Evolutionary conservation across 64 coral and sea anemone genomes (phyloP), one percentile per base, ranked within the genome.

Genomic region (Pocillopora verrucosa): DNA sequence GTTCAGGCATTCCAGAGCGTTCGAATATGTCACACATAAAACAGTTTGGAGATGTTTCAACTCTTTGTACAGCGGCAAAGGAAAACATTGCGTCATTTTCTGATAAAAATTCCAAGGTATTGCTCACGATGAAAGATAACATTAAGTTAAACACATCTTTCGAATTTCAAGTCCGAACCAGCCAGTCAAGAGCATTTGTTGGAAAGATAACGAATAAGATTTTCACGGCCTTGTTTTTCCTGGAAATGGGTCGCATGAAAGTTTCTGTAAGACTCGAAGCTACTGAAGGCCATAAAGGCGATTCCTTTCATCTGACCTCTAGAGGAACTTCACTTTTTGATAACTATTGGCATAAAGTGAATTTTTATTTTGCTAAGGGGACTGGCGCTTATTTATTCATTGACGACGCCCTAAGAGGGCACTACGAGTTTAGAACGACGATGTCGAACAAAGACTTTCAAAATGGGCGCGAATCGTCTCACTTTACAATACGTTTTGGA

Each of bases 91-190:
- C 25, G 26, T 79, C 77, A 11, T 15, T 79, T 4, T 13, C 77
- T n/a, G 57, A 79, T 79, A 60, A 79, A 22, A 79, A 79, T 59
- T 58, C 77, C 12, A 79, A 79, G 56, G 10, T 79, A 15, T 2
- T 79, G 16, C 10, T 79, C 3, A 19, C 2, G 57, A 26, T 60
- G 77, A 60, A 1, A n/a, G 51, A 60, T 79, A 30, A 30, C 6
- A 79, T 13, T n/a, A 15, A 22, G 57, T 13, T 56, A 2, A 79
- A 79, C 30, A 79, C 57, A 59, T 79, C 56, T 26, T 79, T 79
- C 22, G 77, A 79, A 79, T 79, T 79, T 26, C 77, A 79, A 79
- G 10, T 79, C 56, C 41, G 77, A 79, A 79, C 77, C 2, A 1
- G 4, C 11, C 10, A 79, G 56, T 22, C 56, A 13, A 56, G 57